Conservation (phyloP, 2,797 vertebrate genomes). For the Limnodromus scolopaceus region DNA sequence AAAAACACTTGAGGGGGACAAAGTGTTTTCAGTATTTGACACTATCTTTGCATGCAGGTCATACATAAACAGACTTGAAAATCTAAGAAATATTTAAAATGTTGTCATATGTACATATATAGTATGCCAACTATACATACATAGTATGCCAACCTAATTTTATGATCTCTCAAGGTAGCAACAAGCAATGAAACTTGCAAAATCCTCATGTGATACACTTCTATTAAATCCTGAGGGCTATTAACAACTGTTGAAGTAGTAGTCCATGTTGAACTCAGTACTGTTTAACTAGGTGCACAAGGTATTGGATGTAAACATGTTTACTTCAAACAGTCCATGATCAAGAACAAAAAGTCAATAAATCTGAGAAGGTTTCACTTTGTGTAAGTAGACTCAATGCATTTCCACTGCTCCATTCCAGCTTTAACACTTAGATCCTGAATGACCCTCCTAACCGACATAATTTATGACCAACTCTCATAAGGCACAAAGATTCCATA, state of each 20-base stretch:
- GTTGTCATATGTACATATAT: background rate
- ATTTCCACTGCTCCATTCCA: constrained; percentile 29
- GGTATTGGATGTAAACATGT: constrained; percentile 62
- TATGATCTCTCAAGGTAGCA: background rate
- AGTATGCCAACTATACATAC: background rate
- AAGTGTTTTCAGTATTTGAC: background rate
- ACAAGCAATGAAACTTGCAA: background rate
- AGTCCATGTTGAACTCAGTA: constrained; percentile 47
- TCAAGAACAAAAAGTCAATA: constrained; percentile 69
- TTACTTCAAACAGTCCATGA: constrained; percentile 64
- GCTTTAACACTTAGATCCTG: constrained; percentile 26
- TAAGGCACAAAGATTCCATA: constrained; percentile 64
- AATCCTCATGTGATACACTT: background rate
- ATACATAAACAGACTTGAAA: background rate
- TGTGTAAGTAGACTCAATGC: constrained; percentile 44
- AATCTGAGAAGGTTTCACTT: constrained; percentile 62
- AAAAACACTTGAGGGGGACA: background rate
- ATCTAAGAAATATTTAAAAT: background rate
- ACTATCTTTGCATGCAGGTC: background rate
- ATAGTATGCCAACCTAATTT: background rate
- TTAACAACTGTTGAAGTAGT: constrained; percentile 36
- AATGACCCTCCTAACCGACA: constrained; percentile 5
- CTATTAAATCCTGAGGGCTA: constrained; percentile 31
- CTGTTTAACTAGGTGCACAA: constrained; percentile 63
- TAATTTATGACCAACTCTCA: constrained; percentile 47